Base-by-base conservation (phyloP, 2,888 invertebrate genomes). In the Bimastos eiseni region DNA sequence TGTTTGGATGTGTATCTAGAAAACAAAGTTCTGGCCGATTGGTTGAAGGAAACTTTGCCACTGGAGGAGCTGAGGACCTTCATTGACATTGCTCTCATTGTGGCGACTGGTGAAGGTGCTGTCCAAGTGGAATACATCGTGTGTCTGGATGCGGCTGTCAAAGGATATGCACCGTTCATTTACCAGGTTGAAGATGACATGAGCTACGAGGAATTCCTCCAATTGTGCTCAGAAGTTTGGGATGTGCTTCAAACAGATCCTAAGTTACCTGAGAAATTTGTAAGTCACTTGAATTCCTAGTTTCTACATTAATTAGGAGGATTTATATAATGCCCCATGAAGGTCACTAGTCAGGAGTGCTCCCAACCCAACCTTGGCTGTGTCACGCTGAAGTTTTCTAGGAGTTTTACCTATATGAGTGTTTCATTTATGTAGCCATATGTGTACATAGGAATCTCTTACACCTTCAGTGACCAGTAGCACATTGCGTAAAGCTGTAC, bases 111-210 rank as follows among this genome's bases (percentile, higher is more conserved):
- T 15, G 93, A 94, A 91, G 93, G 93, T 21, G 93, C 92, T 33
- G 89, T 93, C 89, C 93, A 94, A 89, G 93, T 94, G 5, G 92
- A 90, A 17, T 92, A 92, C 89, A 94, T 94, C 33, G 93, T 93
- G 90, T 93, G 93, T 91, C 92, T 94, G 4, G 94, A 94, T 90
- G 92, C 93, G 1, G 94, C 94, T 8, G 93, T 93, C 15, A 93
- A 93, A 15, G 94, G 94, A 41, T 94, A 93, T 92, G 93, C 94
- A 21, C 93, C 94, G 21, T 93, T 94, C 44, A 94, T 94, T 49
- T 94, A 94, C 92, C 93, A 94, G 83, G 91, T 94, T 21, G 89
- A 92, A 15, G 37, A 91, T 33, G 84, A 91, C 6, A 91, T 91
- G 83, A 93, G 92, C 33, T 93, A 92, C 55, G 89, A 90, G 6